These are phyloP conservation scores for Octomys mimax DNA, from an alignment of 2,797 vertebrate species.

Conservation along the genomic window DNA sequence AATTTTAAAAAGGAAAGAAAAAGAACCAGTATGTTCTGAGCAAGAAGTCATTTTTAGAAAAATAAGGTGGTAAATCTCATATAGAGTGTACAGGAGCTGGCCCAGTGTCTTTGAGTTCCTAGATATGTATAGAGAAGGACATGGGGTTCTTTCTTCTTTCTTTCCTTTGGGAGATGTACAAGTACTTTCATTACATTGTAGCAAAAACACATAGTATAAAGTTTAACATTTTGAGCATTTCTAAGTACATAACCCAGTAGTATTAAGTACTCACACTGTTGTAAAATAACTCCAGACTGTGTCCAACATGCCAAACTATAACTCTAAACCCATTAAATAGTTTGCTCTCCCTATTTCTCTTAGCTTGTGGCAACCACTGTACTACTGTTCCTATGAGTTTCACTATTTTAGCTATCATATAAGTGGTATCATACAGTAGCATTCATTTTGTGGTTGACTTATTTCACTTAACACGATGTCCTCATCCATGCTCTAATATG, in stretches of 20 bases:
- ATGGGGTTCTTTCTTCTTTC: background rate
- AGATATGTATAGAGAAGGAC: background rate
- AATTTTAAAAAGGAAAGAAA: background rate
- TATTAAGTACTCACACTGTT: conserved; percentile 13
- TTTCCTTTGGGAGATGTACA: background rate
- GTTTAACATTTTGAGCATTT: conserved; percentile 54
- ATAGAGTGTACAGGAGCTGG: background rate
- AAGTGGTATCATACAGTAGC: background rate
- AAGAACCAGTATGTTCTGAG: conserved; percentile 41
- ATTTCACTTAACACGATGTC: background rate
- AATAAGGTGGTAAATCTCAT: conserved; percentile 11
- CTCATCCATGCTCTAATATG: background rate
- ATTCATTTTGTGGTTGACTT: background rate
- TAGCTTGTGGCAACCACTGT: background rate
- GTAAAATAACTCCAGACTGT: conserved; percentile 42
- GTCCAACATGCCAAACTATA: conserved; percentile 16
- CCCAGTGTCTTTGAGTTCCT: background rate
- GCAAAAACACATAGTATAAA: conserved; percentile 32
- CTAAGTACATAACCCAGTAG: background rate
- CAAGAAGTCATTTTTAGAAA: conserved; percentile 51
- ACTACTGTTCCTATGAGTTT: background rate
- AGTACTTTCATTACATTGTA: background rate
- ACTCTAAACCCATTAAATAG: background rate
- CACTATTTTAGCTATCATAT: background rate
- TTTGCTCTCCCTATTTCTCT: background rate